Evolutionary conservation across 1,140 invertebrate species (phyloP).

Genomic region (Mactra quadrangularis): DNA sequence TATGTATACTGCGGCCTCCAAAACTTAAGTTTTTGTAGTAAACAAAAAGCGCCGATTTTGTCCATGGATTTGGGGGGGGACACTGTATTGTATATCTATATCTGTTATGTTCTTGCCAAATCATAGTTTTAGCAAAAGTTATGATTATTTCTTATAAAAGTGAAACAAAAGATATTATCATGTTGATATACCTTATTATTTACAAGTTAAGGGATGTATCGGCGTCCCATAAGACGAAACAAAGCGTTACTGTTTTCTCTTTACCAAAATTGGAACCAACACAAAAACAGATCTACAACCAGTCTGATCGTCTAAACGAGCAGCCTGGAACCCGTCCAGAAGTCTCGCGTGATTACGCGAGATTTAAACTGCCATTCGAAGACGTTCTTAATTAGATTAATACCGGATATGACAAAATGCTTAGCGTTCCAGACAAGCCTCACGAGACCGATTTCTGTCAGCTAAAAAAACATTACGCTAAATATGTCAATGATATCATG

Average conservation of each 20-base stretch:
- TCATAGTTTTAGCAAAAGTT: too few species aligned
- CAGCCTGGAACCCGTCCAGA: slow-evolving; percentile 55
- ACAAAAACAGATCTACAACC: slow-evolving; percentile 58
- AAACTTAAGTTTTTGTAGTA: too few species aligned
- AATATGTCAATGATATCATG: neutral
- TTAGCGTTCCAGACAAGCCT: slow-evolving; percentile 5
- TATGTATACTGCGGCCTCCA: too few species aligned
- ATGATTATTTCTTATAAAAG: too few species aligned
- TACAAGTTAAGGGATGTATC: too few species aligned
- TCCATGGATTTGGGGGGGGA: too few species aligned
- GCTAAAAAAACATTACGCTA: slow-evolving; percentile 25
- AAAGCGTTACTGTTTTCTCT: slow-evolving; percentile 39
- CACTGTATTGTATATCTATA: too few species aligned
- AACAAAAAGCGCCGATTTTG: too few species aligned
- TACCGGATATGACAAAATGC: slow-evolving; percentile 48
- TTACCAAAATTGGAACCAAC: slow-evolving; percentile 36
- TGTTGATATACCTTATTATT: too few species aligned
- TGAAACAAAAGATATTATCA: too few species aligned
- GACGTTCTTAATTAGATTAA: slow-evolving; percentile 44
- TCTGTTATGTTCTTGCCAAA: too few species aligned
- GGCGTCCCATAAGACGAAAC: slow-evolving; percentile 22
- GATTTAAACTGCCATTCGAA: slow-evolving; percentile 54
- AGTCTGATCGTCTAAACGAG: slow-evolving; percentile 38
- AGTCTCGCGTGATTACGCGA: slow-evolving; percentile 61
- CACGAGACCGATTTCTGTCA: slow-evolving; percentile 13